Conservation (phyloP, 2,888 invertebrate species). For the Buathra laborator region DNA sequence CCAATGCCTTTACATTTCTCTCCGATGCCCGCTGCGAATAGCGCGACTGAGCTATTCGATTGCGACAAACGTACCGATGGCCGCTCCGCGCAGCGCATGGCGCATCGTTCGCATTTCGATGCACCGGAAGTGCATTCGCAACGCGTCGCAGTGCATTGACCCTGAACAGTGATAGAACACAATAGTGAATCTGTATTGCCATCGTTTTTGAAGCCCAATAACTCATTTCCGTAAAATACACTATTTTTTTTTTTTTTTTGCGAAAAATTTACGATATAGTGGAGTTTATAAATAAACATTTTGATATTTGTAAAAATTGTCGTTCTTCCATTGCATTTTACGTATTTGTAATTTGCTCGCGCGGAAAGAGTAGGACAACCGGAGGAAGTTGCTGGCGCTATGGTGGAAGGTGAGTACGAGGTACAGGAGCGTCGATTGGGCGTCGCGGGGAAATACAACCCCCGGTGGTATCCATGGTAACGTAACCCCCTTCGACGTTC, state of each 20-base stretch:
- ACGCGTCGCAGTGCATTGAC: conserved; percentile 39
- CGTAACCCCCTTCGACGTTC: conserved; percentile 77
- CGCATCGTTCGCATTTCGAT: conserved; percentile 64
- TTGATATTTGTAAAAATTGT: background rate
- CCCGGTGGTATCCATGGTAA: conserved; percentile 80
- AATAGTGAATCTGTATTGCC: background rate
- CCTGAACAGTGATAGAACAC: background rate
- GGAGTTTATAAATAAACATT: background rate
- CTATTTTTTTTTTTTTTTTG: background rate
- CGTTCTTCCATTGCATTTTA: background rate
- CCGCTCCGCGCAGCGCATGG: conserved; percentile 31
- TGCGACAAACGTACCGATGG: conserved; percentile 46
- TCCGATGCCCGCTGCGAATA: conserved; percentile 38
- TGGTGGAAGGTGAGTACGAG: conserved; percentile 62
- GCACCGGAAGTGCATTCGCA: conserved; percentile 55
- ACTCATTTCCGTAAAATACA: no score
- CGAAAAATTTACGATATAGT: background rate
- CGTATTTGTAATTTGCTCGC: background rate
- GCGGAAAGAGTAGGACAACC: conserved; percentile 23
- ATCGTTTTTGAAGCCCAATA: background rate
- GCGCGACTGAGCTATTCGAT: conserved; percentile 49
- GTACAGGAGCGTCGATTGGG: conserved; percentile 79
- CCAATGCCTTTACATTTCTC: conserved; percentile 17
- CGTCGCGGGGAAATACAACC: conserved; percentile 74
- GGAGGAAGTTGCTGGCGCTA: conserved; percentile 21